Conservation (phyloP, 2,888 invertebrate genomes). For the Rosalia funebris region DNA sequence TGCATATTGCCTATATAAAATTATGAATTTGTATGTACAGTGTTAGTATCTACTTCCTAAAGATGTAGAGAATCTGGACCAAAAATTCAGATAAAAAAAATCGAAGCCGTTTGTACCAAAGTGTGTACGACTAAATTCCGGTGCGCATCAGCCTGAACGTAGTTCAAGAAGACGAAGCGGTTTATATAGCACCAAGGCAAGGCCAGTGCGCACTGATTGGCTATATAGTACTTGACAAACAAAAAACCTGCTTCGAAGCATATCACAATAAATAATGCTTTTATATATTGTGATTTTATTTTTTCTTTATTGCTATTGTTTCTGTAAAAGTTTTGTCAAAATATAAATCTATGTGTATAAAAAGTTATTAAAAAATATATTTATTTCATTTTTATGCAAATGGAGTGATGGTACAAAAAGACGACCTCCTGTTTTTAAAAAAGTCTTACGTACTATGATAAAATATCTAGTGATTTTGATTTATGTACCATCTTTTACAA, state of each 20-base stretch:
- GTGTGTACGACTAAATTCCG: not conserved
- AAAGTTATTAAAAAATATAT: conserved; percentile 15
- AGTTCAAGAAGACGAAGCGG: not conserved
- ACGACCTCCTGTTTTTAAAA: not conserved
- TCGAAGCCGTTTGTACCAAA: conserved; percentile 1
- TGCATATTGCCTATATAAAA: not conserved
- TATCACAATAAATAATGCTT: not conserved
- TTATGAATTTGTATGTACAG: too few species aligned
- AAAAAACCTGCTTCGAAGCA: conserved; percentile 14
- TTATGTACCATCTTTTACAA: not conserved
- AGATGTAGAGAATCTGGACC: not conserved
- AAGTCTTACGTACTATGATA: not conserved
- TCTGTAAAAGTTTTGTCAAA: not conserved
- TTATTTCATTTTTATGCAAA: not conserved
- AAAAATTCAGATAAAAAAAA: not conserved
- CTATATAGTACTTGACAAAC: not conserved
- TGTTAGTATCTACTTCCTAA: not conserved
- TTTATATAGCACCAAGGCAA: not conserved
- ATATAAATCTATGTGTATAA: too few species aligned
- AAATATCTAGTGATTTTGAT: not conserved
- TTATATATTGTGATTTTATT: not conserved
- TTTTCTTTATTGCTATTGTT: not conserved
- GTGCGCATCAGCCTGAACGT: not conserved
- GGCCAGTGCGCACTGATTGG: not conserved
- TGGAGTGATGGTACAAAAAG: not conserved